Evolutionary conservation across 2,113 vertebrate genomes (phyloP).

Genomic region (Vombatus ursinus): DNA sequence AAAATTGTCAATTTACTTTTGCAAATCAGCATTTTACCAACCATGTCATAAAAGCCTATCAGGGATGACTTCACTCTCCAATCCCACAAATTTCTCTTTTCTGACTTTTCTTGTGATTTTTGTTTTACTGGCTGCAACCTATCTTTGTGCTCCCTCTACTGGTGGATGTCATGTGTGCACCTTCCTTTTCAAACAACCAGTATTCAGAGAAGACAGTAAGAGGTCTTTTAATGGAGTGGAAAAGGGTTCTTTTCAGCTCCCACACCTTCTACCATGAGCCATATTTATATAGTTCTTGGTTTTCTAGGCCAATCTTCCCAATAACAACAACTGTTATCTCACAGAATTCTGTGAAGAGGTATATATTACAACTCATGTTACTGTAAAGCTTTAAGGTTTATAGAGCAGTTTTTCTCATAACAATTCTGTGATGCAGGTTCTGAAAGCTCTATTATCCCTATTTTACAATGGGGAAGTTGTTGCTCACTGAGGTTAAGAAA

Average conservation of each 20-base stretch:
- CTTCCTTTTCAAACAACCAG: background rate
- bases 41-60: background rate
- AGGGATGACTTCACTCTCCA: background rate
- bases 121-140: constrained; percentile 49
- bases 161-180: constrained; percentile 54
- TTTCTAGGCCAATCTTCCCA: background rate
- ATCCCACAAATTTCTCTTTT: background rate
- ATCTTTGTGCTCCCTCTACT: constrained; percentile 80
- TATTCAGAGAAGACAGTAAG: background rate
- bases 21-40: background rate
- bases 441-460: background rate
- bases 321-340: background rate
- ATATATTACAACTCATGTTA: background rate
- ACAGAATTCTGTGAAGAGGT: background rate
- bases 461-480: background rate
- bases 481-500: background rate
- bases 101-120: background rate
- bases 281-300: background rate
- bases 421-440: background rate
- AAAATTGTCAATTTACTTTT: constrained; percentile 21
- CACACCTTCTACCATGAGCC: background rate
- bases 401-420: background rate
- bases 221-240: background rate
- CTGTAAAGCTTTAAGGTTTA: background rate
- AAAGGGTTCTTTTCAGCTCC: background rate